Conservation (phyloP, 2,888 invertebrate genomes). For the Parnassius glacialis region DNA sequence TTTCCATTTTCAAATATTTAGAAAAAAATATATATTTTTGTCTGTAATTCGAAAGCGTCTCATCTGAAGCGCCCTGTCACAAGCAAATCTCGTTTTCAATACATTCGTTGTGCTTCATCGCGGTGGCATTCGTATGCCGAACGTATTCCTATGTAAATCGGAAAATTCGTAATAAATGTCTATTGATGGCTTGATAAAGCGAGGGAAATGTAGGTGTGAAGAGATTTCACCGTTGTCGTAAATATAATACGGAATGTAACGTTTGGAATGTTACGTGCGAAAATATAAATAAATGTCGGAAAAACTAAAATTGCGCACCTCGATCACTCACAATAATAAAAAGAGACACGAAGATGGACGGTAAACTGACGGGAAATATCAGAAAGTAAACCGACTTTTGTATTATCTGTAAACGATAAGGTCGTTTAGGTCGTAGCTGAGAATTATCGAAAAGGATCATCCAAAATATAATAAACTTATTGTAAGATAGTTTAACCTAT, state of each 20-base stretch:
- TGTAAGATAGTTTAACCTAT: no score
- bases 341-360: no score
- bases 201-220: constrained; percentile 4
- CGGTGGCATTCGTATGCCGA: constrained; percentile 13
- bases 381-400: no score
- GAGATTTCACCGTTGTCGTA: constrained; percentile 4
- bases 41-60: constrained; percentile 17
- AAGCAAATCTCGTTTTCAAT: constrained; percentile 23
- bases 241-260: constrained; percentile 4
- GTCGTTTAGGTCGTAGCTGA: no score
- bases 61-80: constrained; percentile 14
- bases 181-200: constrained; percentile 22
- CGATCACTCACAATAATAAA: no score
- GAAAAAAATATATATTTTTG: constrained; percentile 5
- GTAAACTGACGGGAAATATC: no score
- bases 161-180: constrained; percentile 31
- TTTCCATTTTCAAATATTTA: constrained; percentile 8
- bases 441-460: no score
- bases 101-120: constrained; percentile 10
- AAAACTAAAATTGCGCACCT: no score
- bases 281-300: no score
- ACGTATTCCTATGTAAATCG: constrained; percentile 41
- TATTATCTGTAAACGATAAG: no score
- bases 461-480: no score
- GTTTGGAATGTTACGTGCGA: constrained; percentile 3